Base-by-base conservation (phyloP, 2,797 vertebrate genomes). In the Microcaecilia unicolor region DNA sequence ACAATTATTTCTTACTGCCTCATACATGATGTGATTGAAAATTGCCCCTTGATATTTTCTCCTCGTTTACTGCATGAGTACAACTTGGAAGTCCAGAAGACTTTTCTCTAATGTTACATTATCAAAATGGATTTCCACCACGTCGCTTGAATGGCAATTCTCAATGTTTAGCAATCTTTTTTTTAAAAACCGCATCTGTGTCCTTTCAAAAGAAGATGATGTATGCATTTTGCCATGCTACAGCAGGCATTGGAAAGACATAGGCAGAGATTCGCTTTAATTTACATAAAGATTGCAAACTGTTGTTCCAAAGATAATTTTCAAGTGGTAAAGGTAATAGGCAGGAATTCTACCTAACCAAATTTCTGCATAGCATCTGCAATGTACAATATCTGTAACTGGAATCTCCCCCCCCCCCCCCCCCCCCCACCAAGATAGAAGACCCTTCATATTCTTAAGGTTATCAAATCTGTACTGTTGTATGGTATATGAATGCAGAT, bases 361-460 rank as follows among this genome's bases (percentile, higher is more conserved):
- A 36, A 49, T 35, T 42, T 43, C 40, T 57, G 55, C 53, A 84
- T 69, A 74, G 75, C 83, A 70, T 64, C 49, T 55, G 67, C 78
- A 60, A 74, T 46, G 55, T 67, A 74, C 70, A 67, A 74, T 76
- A 90, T 88, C 81, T 85, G 72, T 88, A 88, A 86, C 76, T 83
- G 83, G 71, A 85, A 83, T 74, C 81, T 79, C 62, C 79, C 84
- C 81, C 76, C 44, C 61, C 53, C 73, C 67, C 71, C 81, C 57
- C n/a, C n/a, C n/a, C n/a, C n/a, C 60, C 52, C 43, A n/a, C n/a
- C n/a, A n/a, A n/a, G n/a, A n/a, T n/a, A n/a, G n/a, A n/a, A n/a
- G n/a, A n/a, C n/a, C n/a, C 60, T 80, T 79, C 55, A 51, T 75
- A 61, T 18, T 55, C 12, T 28, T 45, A 28, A 58, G 51, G 31